phyloP scores from a whole-genome alignment of 30 jellyfish, hydroid and myxozoan genomes.

The Calvadosia cruxmelitensis region DNA sequence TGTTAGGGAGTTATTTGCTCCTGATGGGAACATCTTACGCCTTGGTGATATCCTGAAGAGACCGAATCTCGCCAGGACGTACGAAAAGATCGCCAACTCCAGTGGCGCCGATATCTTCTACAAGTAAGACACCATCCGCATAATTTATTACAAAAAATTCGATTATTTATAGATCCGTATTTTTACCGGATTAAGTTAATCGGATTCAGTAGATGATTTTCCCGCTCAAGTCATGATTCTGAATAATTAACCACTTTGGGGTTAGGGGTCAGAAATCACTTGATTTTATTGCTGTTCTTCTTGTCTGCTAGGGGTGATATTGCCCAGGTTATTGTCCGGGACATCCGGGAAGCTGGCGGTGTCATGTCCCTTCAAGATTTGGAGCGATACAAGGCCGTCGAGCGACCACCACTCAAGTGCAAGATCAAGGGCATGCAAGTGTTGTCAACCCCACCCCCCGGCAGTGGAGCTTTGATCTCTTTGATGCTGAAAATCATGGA shows the following conservation, averaged over 20 bases:
- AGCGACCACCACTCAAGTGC: constrained; percentile 60
- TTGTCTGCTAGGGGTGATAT: constrained; percentile 67
- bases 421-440: constrained; percentile 50
- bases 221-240: no score
- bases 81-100: constrained; percentile 66
- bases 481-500: constrained; percentile 82
- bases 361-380: constrained; percentile 73
- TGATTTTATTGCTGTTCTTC: not conserved
- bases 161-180: no score
- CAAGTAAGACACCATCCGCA: constrained; percentile 77
- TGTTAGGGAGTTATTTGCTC: constrained; percentile 94
- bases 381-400: constrained; percentile 61
- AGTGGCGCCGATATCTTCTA: constrained; percentile 89
- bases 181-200: no score
- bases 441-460: constrained; percentile 92
- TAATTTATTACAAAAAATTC: no score
- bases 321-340: constrained; percentile 86
- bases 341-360: constrained; percentile 94
- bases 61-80: constrained; percentile 92
- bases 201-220: no score
- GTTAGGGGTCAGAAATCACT: no score
- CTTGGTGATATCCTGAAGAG: constrained; percentile 77
- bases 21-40: constrained; percentile 77
- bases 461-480: constrained; percentile 84
- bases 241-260: no score